Evolutionary conservation across 2,113 vertebrate genomes (phyloP), one percentile per base, ranked within the genome.

Genomic region (Menidia beryllina): DNA sequence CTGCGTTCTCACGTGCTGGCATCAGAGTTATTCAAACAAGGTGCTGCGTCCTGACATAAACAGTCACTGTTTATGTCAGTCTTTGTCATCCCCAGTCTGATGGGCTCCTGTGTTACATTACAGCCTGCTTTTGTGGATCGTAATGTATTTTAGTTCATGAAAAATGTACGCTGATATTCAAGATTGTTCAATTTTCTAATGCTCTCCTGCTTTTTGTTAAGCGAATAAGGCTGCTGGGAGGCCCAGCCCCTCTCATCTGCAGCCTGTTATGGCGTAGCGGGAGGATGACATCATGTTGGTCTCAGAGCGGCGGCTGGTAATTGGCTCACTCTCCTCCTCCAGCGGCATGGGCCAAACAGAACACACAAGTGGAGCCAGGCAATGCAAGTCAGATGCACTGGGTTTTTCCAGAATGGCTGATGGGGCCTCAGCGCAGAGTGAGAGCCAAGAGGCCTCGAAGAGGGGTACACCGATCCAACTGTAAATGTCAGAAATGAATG

Each of bases 401-500:
- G 89, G 86, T 91, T 92, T 94, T 94, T 94, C 91, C 93, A 93
- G 89, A 89, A 83, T 62, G 77, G 86, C 86, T 89, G 89, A 71
- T 88, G 88, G 91, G 88, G 91, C 89, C 87, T 84, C 86, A 79
- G 81, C 11, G 79, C 62, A 69, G 87, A 81, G 68, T 19, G 24
- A 51, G 86, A 91, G 89, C 83, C 79, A 86, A 93, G 91, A 90
- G 91, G 93, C 90, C 88, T 87, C 61, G 14, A 25, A 83, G 85
- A 81, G 88, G 90, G 89, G 88, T 65, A 66, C 68, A 72, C 48
- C 66, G 64, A 73, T 88, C 86, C 87, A 83, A 92, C 91, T 92
- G 90, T 91, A 93, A 93, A 94, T 92, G 91, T 93, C 92, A 93
- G 87, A 93, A 93, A 90, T 93, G 88, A 94, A 91, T 94, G 91